phyloP scores from a whole-genome alignment of 2,113 vertebrate species.

The Myrmophylax atrothorax region DNA sequence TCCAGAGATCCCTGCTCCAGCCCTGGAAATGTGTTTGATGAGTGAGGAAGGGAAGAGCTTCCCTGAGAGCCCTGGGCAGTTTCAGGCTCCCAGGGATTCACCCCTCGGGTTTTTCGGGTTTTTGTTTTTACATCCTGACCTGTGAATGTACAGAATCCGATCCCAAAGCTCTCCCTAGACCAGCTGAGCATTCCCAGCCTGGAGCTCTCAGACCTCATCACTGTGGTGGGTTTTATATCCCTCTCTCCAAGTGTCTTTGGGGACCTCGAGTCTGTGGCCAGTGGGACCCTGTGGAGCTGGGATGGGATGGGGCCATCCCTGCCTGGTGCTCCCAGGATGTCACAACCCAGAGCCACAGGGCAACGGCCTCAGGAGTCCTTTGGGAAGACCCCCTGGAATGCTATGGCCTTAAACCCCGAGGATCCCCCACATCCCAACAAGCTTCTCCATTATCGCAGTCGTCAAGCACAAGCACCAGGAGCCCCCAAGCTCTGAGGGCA shows the following conservation, averaged over 20 bases:
- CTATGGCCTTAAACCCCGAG: constrained; percentile 16
- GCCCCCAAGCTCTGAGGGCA: background rate
- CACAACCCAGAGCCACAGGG: background rate
- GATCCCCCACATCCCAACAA: background rate
- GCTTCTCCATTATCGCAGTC: background rate
- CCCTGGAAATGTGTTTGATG: background rate
- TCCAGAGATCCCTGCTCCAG: background rate
- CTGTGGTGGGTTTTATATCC: constrained; percentile 31
- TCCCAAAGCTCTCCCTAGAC: constrained; percentile 31
- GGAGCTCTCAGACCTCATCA: constrained; percentile 54
- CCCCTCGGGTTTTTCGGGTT: background rate
- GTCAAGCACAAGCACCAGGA: background rate
- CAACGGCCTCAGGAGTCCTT: background rate
- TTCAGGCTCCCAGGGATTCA: background rate
- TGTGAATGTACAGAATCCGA: background rate
- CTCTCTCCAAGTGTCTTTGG: background rate
- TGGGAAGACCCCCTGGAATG: background rate
- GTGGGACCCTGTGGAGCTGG: background rate
- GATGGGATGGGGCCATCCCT: background rate
- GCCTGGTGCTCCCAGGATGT: background rate
- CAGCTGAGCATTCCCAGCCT: background rate
- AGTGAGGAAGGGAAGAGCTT: background rate
- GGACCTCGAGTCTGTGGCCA: background rate
- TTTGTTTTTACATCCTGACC: background rate
- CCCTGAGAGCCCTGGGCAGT: background rate